Evolutionary conservation across 2,113 vertebrate species (phyloP).

Genomic region (Beaufortia kweichowensis): DNA sequence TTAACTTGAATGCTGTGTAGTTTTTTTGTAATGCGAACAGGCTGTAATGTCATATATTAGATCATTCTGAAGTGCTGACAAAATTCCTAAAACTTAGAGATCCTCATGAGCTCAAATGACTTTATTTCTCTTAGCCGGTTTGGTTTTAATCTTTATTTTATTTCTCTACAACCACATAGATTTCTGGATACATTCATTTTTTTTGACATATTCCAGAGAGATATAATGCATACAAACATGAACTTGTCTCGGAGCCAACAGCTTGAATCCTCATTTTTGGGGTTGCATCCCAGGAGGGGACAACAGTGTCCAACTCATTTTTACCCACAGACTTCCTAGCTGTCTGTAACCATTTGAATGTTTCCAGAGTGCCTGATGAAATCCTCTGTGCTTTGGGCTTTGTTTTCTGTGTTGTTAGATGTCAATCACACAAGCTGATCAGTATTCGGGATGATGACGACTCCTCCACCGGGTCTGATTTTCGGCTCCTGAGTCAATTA

Average conservation of each 20-base stretch:
- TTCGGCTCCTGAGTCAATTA: slow-evolving; percentile 64
- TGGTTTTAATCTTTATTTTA: background rate
- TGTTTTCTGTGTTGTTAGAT: slow-evolving; percentile 65
- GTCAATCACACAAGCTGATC: slow-evolving; percentile 67
- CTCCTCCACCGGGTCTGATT: slow-evolving; percentile 63
- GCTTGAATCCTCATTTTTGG: background rate
- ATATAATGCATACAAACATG: background rate
- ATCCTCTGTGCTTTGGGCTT: slow-evolving; percentile 57
- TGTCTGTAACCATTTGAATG: slow-evolving; percentile 51
- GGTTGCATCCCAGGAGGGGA: slow-evolving; percentile 21
- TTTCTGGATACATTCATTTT: background rate
- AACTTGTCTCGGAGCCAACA: background rate
- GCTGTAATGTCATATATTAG: too few relatives aligned
- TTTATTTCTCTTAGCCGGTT: too few relatives aligned
- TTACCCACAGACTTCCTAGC: slow-evolving; percentile 36
- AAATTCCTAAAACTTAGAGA: too few relatives aligned
- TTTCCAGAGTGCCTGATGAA: slow-evolving; percentile 50
- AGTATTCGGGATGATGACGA: slow-evolving; percentile 60
- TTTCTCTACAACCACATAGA: too few relatives aligned
- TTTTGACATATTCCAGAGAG: too few relatives aligned
- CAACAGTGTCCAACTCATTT: slow-evolving; percentile 30
- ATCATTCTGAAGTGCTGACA: too few relatives aligned
- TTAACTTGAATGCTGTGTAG: too few relatives aligned
- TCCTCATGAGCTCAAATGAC: too few relatives aligned
- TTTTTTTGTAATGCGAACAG: too few relatives aligned